These are phyloP conservation scores for Eristalinus aeneus DNA, from an alignment of 2,888 invertebrate genomes.

Conservation along the genomic window DNA sequence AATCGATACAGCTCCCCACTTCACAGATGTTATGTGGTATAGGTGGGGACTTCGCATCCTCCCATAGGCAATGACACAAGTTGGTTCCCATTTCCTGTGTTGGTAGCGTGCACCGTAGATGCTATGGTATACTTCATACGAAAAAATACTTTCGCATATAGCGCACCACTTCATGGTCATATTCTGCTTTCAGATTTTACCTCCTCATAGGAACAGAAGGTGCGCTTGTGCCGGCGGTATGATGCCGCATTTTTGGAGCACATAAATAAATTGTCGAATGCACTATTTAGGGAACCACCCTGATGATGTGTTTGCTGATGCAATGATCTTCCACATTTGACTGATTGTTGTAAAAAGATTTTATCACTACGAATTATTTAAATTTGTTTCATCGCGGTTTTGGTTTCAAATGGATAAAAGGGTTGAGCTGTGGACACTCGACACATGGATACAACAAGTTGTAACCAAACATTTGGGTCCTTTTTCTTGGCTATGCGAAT, in stretches of 20 bases:
- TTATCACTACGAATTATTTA: constrained; percentile 63
- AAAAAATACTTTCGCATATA: constrained; percentile 26
- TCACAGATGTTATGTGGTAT: constrained; percentile 1
- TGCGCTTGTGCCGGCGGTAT: background rate
- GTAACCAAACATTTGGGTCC: background rate
- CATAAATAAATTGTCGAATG: constrained; percentile 63
- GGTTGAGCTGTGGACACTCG: background rate
- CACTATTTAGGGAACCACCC: constrained; percentile 48
- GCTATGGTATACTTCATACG: constrained; percentile 43
- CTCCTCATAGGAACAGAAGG: constrained; percentile 20
- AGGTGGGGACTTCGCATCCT: constrained; percentile 48
- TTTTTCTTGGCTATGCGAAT: constrained; percentile 12
- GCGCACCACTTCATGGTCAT: constrained; percentile 45
- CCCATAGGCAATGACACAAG: constrained; percentile 37
- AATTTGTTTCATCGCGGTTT: constrained; percentile 20
- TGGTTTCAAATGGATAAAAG: background rate
- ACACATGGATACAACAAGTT: constrained; percentile 3
- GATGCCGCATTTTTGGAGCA: background rate
- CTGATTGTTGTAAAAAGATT: constrained; percentile 43
- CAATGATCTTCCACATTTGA: background rate
- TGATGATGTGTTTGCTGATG: constrained; percentile 38
- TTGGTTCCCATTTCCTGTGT: constrained; percentile 44
- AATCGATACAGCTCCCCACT: constrained; percentile 20
- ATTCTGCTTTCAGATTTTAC: background rate
- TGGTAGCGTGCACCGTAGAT: constrained; percentile 11